Conservation (phyloP, 2,113 vertebrate genomes). For the Ibidorhyncha struthersii region DNA sequence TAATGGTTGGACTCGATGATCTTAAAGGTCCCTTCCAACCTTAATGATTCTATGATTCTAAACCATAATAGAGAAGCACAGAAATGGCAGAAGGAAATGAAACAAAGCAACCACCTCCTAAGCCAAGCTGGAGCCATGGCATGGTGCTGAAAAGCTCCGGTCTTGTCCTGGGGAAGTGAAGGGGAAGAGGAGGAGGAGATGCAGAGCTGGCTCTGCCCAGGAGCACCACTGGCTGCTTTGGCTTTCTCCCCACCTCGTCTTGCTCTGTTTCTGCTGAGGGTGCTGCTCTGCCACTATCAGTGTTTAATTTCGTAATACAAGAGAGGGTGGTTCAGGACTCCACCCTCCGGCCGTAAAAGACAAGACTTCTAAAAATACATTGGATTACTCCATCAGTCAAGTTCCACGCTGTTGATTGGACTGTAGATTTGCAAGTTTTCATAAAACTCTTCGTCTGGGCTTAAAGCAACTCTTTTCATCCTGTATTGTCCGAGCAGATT, state of each 20-base stretch:
- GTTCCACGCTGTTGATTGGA: not conserved
- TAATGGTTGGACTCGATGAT: no score
- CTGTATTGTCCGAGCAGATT: not conserved
- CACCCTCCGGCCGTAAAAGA: not conserved
- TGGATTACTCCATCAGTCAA: not conserved
- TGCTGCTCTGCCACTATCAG: not conserved
- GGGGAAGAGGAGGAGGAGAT: not conserved
- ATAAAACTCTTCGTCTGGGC: not conserved
- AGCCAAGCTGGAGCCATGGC: not conserved
- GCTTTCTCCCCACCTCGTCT: not conserved
- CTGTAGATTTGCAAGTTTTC: not conserved
- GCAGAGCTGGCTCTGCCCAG: not conserved
- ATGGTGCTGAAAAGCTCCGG: not conserved
- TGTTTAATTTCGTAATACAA: not conserved
- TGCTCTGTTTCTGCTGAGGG: not conserved
- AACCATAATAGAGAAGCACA: not conserved
- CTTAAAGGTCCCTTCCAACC: no score
- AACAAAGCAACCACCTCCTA: not conserved
- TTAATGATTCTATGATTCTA: no score
- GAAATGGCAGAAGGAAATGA: not conserved
- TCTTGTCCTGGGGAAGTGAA: not conserved
- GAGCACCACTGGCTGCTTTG: not conserved
- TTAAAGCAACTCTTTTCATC: not conserved
- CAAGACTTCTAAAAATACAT: not conserved
- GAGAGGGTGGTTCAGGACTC: not conserved